A percentile compares a stretch with the other conserved stretches of the same genome.
phyloP scores from a whole-genome alignment of 2,113 vertebrate genomes.

The Daphoenositta chrysoptera region DNA sequence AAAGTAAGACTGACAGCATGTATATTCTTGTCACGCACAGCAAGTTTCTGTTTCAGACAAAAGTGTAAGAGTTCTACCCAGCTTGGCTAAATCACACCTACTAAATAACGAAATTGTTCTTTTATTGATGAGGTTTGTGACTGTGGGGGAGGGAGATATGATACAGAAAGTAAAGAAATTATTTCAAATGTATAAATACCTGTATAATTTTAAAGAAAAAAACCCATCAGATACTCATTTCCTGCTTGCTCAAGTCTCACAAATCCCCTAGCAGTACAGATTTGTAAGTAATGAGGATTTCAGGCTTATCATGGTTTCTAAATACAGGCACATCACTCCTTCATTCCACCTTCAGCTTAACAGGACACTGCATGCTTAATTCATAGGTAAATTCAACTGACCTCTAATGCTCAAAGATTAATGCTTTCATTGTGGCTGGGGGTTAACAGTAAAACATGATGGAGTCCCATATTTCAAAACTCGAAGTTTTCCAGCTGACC shows the following conservation, averaged over 20 bases:
- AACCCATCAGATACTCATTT: background rate
- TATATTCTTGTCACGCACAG: background rate
- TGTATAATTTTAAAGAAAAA: background rate
- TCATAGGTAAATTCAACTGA: background rate
- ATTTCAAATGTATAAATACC: background rate
- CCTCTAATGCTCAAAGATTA: background rate
- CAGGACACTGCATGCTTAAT: background rate
- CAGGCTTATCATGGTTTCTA: constrained; percentile 20
- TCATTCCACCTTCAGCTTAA: background rate
- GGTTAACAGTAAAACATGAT: background rate
- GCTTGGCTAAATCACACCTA: background rate
- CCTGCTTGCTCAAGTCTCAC: background rate
- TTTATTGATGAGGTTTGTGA: background rate
- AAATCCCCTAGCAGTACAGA: background rate
- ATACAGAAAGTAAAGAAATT: background rate
- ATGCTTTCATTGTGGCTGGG: background rate
- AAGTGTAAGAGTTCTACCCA: background rate
- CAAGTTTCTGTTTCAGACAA: background rate
- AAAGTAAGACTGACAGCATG: background rate
- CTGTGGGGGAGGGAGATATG: background rate
- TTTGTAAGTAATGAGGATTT: background rate
- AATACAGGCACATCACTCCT: constrained; percentile 9
- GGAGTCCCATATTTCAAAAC: background rate
- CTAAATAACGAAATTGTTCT: background rate
- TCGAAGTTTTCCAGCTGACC: background rate